phyloP scores from a whole-genome alignment of 2,113 vertebrate genomes.

The Vicugna pacos region DNA sequence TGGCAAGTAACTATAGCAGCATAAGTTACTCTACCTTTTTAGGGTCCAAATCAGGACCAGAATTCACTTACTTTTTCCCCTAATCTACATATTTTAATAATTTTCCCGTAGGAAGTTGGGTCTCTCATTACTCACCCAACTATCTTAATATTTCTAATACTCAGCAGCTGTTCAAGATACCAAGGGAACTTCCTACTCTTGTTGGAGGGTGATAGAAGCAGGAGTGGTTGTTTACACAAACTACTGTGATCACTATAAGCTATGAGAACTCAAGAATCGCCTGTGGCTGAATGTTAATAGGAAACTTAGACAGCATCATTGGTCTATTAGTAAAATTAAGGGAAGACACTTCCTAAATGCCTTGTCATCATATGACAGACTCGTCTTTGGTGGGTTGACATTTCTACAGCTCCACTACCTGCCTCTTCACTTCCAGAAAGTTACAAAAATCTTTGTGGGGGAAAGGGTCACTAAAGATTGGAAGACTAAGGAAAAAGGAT shows the following conservation, averaged over 20 bases:
- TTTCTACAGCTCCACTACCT: background rate
- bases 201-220: background rate
- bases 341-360: background rate
- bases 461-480: background rate
- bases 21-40: background rate
- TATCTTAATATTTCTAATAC: constrained; percentile 7
- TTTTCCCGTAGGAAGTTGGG: background rate
- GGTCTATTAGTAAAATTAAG: constrained; percentile 41
- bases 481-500: background rate
- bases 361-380: background rate
- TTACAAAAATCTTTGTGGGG: background rate
- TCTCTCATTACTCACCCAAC: constrained; percentile 22
- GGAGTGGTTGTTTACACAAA: background rate
- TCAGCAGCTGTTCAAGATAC: background rate
- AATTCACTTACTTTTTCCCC: background rate
- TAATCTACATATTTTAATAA: background rate
- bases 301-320: background rate
- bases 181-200: background rate
- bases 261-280: background rate
- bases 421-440: background rate
- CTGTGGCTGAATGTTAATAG: background rate
- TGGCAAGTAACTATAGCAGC: background rate
- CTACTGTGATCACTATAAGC: background rate
- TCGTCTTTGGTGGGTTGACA: background rate
- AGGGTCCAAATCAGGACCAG: background rate